These are phyloP conservation scores for Lobophora halterata DNA, from an alignment of 2,888 invertebrate species.

Conservation along the genomic window DNA sequence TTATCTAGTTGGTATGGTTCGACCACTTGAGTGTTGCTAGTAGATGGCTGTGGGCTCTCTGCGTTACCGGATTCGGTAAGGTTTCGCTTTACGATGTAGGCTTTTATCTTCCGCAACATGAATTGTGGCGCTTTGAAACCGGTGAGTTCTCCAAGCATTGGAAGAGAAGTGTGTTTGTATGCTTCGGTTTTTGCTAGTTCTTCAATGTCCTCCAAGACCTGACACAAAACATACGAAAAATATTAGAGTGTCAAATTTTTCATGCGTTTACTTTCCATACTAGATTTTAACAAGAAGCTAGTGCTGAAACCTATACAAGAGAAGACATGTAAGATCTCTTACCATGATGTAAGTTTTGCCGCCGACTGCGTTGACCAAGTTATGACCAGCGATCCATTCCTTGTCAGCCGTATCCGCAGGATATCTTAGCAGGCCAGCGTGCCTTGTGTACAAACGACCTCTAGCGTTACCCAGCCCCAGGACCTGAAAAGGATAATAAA, in stretches of 20 bases:
- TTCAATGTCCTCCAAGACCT: constrained; percentile 87
- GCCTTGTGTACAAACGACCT: constrained; percentile 87
- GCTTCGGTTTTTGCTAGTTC: constrained; percentile 87
- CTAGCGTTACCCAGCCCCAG: constrained; percentile 88
- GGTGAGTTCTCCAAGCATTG: constrained; percentile 84
- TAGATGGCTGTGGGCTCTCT: constrained; percentile 65
- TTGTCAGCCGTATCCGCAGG: constrained; percentile 90
- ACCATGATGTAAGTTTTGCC: constrained; percentile 89
- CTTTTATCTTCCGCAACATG: constrained; percentile 87
- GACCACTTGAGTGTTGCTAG: constrained; percentile 57
- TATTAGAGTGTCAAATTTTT: too few species aligned
- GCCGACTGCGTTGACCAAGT: constrained; percentile 88
- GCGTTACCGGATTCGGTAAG: constrained; percentile 57
- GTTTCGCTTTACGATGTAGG: constrained; percentile 77
- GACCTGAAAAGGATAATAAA: constrained; percentile 57
- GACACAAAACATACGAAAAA: too few species aligned
- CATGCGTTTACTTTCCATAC: too few species aligned
- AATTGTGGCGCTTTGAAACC: constrained; percentile 89
- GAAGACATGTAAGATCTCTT: too few species aligned
- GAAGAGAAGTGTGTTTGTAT: constrained; percentile 83
- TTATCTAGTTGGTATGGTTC: constrained; percentile 59
- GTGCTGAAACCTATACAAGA: too few species aligned
- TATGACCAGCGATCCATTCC: constrained; percentile 89
- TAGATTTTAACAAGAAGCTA: too few species aligned
- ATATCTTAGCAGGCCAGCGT: constrained; percentile 88